phyloP scores from a whole-genome alignment of 2,888 invertebrate species.

The Pandemis heparana region DNA sequence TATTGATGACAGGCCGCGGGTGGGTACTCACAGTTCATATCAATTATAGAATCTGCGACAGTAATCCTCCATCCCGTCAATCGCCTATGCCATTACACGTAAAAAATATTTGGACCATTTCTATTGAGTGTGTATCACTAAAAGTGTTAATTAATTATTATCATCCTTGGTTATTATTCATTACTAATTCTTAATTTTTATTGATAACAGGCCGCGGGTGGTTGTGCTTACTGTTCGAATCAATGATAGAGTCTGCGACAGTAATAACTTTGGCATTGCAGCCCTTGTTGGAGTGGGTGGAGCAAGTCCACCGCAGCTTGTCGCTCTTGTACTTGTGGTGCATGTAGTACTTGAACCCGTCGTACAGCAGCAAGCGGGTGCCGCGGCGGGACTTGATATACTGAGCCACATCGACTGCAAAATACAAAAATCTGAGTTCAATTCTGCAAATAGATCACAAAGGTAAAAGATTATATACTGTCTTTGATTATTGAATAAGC shows the following conservation, averaged over 20 bases:
- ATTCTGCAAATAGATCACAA: neutral
- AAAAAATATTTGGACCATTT: no score
- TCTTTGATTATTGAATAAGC: no score
- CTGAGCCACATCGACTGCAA: neutral
- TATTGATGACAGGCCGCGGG: neutral
- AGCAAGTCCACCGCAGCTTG: neutral
- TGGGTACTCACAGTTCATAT: neutral
- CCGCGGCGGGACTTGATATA: constrained; percentile 1
- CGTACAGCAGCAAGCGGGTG: neutral
- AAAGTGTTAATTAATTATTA: no score
- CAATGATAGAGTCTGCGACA: neutral
- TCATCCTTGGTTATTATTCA: no score
- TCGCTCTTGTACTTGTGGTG: neutral
- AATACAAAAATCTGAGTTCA: neutral
- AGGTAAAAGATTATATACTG: no score
- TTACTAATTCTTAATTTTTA: no score
- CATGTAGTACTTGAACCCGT: constrained; percentile 2
- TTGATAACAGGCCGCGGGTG: neutral
- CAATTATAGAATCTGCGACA: neutral
- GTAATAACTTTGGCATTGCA: neutral
- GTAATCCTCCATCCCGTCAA: no score
- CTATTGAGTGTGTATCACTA: no score
- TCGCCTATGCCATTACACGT: no score
- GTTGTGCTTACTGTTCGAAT: no score
- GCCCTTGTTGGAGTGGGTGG: constrained; percentile 1